phyloP scores from a whole-genome alignment of 1,140 invertebrate genomes.

The Battus philenor region DNA sequence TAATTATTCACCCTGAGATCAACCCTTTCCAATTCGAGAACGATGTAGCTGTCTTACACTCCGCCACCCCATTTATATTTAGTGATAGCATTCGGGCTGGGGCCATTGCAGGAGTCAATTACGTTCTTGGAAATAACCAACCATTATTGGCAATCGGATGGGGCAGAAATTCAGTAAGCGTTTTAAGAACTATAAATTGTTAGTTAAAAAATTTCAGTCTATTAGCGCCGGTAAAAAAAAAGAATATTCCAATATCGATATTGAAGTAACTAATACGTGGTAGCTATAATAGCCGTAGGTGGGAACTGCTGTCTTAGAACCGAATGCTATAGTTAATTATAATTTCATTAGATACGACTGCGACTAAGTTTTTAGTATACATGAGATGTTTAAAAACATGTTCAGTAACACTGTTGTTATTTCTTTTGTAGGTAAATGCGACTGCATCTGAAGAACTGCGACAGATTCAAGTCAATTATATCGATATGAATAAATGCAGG shows the following conservation, averaged over 20 bases:
- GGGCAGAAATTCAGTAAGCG: slow-evolving; percentile 28
- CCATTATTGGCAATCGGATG: slow-evolving; percentile 31
- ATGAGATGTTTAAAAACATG: no score
- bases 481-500: slow-evolving; percentile 26
- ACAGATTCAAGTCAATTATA: slow-evolving; percentile 28
- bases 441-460: slow-evolving; percentile 27
- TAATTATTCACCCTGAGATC: slow-evolving; percentile 70
- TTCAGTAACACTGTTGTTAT: background rate
- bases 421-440: slow-evolving; percentile 17
- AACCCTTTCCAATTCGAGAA: slow-evolving; percentile 75
- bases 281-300: no score
- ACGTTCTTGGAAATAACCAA: slow-evolving; percentile 27
- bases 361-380: no score
- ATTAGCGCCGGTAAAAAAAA: no score
- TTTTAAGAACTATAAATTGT: slow-evolving; percentile 26
- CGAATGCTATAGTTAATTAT: no score
- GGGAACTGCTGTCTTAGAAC: no score
- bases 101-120: slow-evolving; percentile 27
- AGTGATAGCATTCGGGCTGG: slow-evolving; percentile 18
- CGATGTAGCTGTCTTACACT: slow-evolving; percentile 73
- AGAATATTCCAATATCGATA: no score
- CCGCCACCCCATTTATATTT: slow-evolving; percentile 43
- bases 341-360: no score
- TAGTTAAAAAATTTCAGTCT: background rate
- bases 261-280: no score